Base-by-base conservation (phyloP, 2,888 invertebrate species). In the Liodrosophila aerea region DNA sequence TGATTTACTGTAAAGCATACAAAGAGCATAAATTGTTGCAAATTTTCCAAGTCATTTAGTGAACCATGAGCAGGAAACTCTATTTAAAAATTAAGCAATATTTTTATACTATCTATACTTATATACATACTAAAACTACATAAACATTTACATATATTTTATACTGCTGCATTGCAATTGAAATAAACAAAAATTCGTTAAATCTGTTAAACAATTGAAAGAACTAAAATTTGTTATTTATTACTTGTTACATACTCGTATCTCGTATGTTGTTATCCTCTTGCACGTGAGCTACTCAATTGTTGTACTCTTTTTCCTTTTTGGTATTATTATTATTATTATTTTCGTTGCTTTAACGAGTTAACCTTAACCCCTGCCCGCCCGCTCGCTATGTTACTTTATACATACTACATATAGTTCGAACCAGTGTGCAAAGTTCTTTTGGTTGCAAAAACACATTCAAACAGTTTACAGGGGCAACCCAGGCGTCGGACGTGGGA, bases 371-470 rank as follows among this genome's bases (percentile, higher is more conserved):
- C 39, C 18, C 36, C 39, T n/a, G 13, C 34, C 27, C 5, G 34
- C 11, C 22, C 33, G 58, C 64, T 44, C 50, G 56, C 73, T 46
- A 57, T 57, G 56, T 57, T 53, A 72, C 61, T 66, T 40, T 61
- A 66, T 54, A 62, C 11, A 33, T 29, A 33, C n/a, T 22, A 13
- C 11, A 22, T 15, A 11, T 11, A 12, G n/a, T n/a, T 47, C 44
- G 56, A 56, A 40, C 47, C 64, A 64, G 52, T 65, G 56, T 53
- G 64, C 59, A 65, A 54, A 81, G 64, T 77, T 85, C 85, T 85
- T 85, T 78, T 78, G 78, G 85, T 78, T 78, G 78, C 78, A 82
- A 82, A 77, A 62, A 62, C 44, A 63, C 56, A 62, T n/a, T n/a
- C 16, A 30, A 11, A 49, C 63, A 50, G 61, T 84, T 85, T 81